Conservation (phyloP, 2,888 invertebrate genomes). For the Microplitis deprimator region DNA sequence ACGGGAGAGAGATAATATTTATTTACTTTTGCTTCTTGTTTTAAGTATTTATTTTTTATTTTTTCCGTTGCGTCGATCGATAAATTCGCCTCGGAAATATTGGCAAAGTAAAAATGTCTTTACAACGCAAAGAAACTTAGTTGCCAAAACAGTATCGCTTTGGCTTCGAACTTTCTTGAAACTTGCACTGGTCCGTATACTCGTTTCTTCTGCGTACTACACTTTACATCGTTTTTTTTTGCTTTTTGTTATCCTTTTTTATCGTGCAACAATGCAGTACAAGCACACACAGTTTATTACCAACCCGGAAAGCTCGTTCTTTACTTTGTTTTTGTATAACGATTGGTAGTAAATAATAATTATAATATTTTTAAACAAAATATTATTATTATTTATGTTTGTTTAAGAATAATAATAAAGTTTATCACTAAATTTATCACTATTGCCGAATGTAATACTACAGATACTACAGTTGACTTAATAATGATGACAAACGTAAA, state of each 20-base stretch:
- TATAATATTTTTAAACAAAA: conserved; percentile 10
- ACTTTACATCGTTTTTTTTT: conserved; percentile 29
- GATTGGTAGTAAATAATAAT: conserved; percentile 16
- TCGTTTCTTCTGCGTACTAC: conserved; percentile 24
- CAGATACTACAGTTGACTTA: conserved; percentile 8
- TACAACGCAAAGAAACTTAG: conserved; percentile 31
- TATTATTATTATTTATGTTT: not conserved
- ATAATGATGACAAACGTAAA: conserved; percentile 8
- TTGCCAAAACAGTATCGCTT: conserved; percentile 35
- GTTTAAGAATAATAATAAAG: not conserved
- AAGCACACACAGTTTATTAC: conserved; percentile 8
- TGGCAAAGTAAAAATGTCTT: conserved; percentile 37
- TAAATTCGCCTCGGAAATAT: conserved; percentile 30
- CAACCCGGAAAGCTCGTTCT: not conserved
- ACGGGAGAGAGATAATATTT: not conserved
- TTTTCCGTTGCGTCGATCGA: conserved; percentile 21
- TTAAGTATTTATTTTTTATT: not conserved
- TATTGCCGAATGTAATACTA: conserved; percentile 20
- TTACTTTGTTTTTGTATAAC: not conserved
- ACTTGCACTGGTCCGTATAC: conserved; percentile 7
- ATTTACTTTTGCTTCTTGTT: conserved; percentile 3
- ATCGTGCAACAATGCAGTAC: conserved; percentile 1
- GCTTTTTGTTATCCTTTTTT: conserved; percentile 15
- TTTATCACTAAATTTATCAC: not conserved
- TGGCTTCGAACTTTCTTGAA: conserved; percentile 31